A percentile compares a stretch with the other conserved stretches of the same genome.
Evolutionary conservation across 2,797 vertebrate species (phyloP).

Genomic region (Ceryle rudis): DNA sequence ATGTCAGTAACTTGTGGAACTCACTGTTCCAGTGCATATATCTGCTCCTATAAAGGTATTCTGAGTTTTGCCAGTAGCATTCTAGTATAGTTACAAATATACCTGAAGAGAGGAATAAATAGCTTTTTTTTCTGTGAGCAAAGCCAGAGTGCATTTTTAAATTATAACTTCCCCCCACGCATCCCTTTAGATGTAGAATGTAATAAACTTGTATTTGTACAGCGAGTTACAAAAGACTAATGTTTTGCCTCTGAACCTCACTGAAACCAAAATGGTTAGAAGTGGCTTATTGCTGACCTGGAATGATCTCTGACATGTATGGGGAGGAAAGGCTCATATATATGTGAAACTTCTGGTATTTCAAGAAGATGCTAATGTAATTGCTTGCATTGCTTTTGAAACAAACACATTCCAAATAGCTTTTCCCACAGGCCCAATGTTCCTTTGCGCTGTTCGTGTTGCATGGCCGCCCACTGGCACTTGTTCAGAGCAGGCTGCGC

Average conservation of each 20-base stretch:
- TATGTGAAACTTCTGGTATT: conserved; percentile 46
- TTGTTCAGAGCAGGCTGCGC: neutral
- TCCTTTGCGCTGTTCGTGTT: conserved; percentile 37
- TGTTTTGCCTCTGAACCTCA: neutral
- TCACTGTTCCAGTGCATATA: neutral
- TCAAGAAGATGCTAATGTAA: conserved; percentile 49
- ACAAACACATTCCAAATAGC: conserved; percentile 20
- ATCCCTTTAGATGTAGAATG: neutral
- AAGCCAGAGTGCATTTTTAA: neutral
- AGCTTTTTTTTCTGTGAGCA: neutral
- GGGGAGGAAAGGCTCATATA: neutral
- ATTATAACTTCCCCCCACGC: neutral
- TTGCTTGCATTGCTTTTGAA: conserved; percentile 33
- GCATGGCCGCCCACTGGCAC: neutral
- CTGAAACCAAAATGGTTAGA: neutral
- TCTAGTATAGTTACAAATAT: neutral
- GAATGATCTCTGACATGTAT: neutral
- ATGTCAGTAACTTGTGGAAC: neutral
- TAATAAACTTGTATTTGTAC: neutral
- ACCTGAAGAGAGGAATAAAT: neutral
- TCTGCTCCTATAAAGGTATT: neutral
- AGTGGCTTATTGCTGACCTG: neutral
- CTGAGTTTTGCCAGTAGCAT: neutral
- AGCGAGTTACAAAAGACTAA: neutral
- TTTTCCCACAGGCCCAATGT: conserved; percentile 40